Conservation (phyloP, 2,888 invertebrate genomes). For the Hermaeophaga mercurialis region DNA sequence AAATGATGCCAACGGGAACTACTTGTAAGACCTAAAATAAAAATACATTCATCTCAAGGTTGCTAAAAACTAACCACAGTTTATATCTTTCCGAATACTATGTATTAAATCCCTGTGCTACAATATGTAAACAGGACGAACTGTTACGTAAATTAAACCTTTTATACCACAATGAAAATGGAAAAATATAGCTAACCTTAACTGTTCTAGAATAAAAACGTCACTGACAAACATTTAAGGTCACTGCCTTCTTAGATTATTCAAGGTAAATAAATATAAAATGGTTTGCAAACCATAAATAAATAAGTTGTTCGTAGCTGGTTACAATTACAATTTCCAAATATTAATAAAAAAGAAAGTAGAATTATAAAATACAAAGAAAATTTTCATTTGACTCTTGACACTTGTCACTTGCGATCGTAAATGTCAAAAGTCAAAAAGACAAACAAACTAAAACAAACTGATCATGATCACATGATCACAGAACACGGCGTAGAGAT, state of each 20-base stretch:
- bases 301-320: neutral
- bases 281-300: slow-evolving; percentile 7
- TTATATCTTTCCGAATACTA: too few relatives aligned
- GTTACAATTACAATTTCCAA: slow-evolving; percentile 5
- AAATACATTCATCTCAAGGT: slow-evolving; percentile 10
- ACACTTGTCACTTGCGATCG: too few relatives aligned
- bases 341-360: slow-evolving; percentile 12
- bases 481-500: too few relatives aligned
- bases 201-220: slow-evolving; percentile 27
- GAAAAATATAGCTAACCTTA: slow-evolving; percentile 23
- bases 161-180: slow-evolving; percentile 9
- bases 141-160: slow-evolving; percentile 17
- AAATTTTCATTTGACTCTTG: slow-evolving; percentile 22
- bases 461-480: too few relatives aligned
- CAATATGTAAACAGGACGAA: neutral
- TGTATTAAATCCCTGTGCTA: too few relatives aligned
- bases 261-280: slow-evolving; percentile 2
- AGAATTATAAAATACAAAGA: slow-evolving; percentile 17
- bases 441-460: too few relatives aligned
- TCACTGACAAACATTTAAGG: slow-evolving; percentile 20
- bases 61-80: too few relatives aligned
- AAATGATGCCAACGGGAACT: slow-evolving; percentile 4
- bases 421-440: too few relatives aligned
- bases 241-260: slow-evolving; percentile 9
- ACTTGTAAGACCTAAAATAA: slow-evolving; percentile 11